Conservation (phyloP, 1,140 invertebrate genomes). For the Bursaphelenchus mucronatus region DNA sequence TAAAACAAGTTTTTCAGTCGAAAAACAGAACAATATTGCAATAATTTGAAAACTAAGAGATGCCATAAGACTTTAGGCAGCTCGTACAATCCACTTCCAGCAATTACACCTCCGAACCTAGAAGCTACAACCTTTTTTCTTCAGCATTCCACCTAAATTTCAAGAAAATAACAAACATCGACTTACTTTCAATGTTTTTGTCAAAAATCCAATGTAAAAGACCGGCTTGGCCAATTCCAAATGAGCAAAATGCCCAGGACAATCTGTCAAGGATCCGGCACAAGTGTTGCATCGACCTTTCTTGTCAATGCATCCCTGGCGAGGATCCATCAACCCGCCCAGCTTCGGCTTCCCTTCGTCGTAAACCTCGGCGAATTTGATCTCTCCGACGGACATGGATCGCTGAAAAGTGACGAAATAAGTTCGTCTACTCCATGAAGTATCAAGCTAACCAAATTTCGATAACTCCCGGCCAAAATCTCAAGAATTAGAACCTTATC, state of each 20-base stretch:
- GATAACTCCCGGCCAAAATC: neutral
- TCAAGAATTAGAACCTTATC: too few species aligned
- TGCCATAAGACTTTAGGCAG: too few species aligned
- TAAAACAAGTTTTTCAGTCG: too few species aligned
- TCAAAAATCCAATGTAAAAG: slow-evolving; percentile 94
- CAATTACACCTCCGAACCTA: too few species aligned
- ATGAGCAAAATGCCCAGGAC: slow-evolving; percentile 99
- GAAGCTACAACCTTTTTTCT: too few species aligned
- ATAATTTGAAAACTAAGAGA: too few species aligned
- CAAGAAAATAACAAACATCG: too few species aligned
- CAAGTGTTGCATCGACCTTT: slow-evolving; percentile 86
- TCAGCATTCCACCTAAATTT: too few species aligned
- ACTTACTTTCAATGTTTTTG: slow-evolving; percentile 94
- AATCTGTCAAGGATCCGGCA: slow-evolving; percentile 93
- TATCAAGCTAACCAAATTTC: neutral
- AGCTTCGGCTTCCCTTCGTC: slow-evolving; percentile 94
- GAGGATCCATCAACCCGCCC: slow-evolving; percentile 95
- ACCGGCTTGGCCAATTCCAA: slow-evolving; percentile 96
- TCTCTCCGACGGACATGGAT: slow-evolving; percentile 94
- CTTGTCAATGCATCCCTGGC: slow-evolving; percentile 93
- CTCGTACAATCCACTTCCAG: too few species aligned
- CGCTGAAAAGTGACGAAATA: slow-evolving; percentile 68
- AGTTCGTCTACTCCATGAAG: slow-evolving; percentile 8
- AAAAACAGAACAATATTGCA: too few species aligned
- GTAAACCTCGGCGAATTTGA: slow-evolving; percentile 93